Conservation (phyloP, 1,140 invertebrate genomes). For the Zelostemma sp. region DNA sequence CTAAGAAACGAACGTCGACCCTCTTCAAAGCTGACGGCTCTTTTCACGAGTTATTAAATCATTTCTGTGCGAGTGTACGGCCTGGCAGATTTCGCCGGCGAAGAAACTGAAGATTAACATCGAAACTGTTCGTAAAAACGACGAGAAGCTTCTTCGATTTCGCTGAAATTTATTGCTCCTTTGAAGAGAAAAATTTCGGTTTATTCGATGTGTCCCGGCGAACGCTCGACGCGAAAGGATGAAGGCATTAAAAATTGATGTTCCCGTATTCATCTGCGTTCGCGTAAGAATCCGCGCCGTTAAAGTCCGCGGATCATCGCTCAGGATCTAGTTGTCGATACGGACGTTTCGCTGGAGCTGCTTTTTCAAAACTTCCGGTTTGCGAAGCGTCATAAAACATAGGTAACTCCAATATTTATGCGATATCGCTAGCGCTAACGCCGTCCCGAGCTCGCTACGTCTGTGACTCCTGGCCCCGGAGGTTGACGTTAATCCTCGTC, state of each 20-base stretch:
- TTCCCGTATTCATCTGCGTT: conserved; percentile 21
- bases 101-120: conserved; percentile 25
- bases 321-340: conserved; percentile 68
- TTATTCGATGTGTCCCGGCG: conserved; percentile 1
- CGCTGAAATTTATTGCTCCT: conserved; percentile 35
- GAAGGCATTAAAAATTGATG: conserved; percentile 44
- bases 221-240: too few relatives aligned
- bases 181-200: conserved; percentile 21
- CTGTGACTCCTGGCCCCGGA: conserved; percentile 61
- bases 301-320: conserved; percentile 57
- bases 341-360: conserved; percentile 43
- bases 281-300: conserved; percentile 21
- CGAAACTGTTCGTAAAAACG: conserved; percentile 35
- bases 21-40: conserved; percentile 55
- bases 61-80: conserved; percentile 48
- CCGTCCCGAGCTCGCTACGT: conserved; percentile 25
- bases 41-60: conserved; percentile 65
- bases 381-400: conserved; percentile 64
- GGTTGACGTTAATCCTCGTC: conserved; percentile 67
- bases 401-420: conserved; percentile 69
- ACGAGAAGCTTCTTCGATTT: conserved; percentile 30
- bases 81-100: conserved; percentile 25
- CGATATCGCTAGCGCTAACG: conserved; percentile 32
- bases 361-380: conserved; percentile 42
- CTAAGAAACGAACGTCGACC: conserved; percentile 54